Evolutionary conservation across 2,113 vertebrate species (phyloP), one percentile per base, ranked within the genome.

Genomic region (Condylura cristata): DNA sequence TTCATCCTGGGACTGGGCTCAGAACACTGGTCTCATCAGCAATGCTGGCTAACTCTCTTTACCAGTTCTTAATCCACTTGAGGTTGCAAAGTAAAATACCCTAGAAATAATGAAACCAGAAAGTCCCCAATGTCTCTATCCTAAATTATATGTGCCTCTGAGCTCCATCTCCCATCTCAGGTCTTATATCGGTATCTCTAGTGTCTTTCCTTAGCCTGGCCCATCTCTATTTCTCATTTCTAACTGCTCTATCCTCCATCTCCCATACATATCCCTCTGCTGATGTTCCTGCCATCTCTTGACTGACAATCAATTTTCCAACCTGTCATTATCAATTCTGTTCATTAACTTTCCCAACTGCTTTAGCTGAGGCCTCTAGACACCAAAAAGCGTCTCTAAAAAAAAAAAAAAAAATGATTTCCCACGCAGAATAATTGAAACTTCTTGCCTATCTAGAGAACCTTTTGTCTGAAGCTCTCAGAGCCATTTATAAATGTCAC

Each of bases 281-380:
- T 70, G 65, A 78, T 1, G 5, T 24, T n/a, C 34, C 58, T 95
- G 61, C 63, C 70, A 70, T 71, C 65, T 92, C 83, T 61, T 95
- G 95, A 89, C 92, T 96, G 95, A 95, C 95, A 95, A 91, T 79
- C 94, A 92, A 95, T 95, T 96, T 96, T 89, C 83, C 76, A 85
- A 94, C 92, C 88, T 96, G 96, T 91, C 96, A 61, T 93, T 86
- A 92, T 91, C 96, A 97, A 91, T 97, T 97, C 75, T 37, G 39
- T 53, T 97, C 80, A 81, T 97, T 96, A 97, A 86, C 80, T 94
- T 91, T 96, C 61, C 96, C 63, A 93, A 61, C 76, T 96, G 84
- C 85, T 66, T 96, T 44, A 34, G 70, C 75, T 30, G 46, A 93
- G 72, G 89, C 71, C 60, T 93, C 66, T 26, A 0, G 3, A 89